Evolutionary conservation across 1,140 invertebrate genomes (phyloP).

Genomic region (Anastatus disparis): DNA sequence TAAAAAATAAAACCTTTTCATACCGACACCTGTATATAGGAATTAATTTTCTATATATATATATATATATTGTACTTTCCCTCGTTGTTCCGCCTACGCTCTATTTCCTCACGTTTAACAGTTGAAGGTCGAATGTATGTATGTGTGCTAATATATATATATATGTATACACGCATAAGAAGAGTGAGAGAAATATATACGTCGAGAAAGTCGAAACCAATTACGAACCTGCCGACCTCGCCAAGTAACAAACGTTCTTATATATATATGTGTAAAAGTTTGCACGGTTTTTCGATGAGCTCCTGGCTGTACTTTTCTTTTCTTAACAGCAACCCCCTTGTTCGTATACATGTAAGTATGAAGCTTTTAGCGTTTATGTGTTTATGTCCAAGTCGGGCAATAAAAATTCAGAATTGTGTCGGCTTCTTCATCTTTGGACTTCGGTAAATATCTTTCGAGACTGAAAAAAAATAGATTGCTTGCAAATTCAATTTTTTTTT

Average conservation of each 20-base stretch:
- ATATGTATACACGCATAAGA: background rate
- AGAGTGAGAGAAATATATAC: background rate
- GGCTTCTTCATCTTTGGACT: no score
- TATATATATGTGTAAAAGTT: background rate
- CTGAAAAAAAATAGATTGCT: background rate
- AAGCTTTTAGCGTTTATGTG: no score
- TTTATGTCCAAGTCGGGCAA: background rate
- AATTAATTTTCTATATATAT: conserved; percentile 26
- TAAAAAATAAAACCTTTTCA: no score
- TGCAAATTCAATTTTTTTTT: conserved; percentile 21
- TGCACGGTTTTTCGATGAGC: background rate
- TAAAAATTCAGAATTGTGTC: background rate
- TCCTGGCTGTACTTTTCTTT: no score
- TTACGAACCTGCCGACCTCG: conserved; percentile 34
- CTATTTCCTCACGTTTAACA: conserved; percentile 23
- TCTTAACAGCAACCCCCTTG: no score
- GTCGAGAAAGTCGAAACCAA: conserved; percentile 29
- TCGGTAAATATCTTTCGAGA: no score
- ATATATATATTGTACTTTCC: background rate
- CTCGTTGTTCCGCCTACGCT: conserved; percentile 11
- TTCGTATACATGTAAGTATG: no score
- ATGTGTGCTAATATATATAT: no score
- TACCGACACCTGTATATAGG: conserved; percentile 29
- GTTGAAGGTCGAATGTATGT: no score
- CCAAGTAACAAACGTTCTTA: conserved; percentile 8